A percentile compares a stretch with the other conserved stretches of the same genome.
These are phyloP conservation scores for Catharus ustulatus DNA, from an alignment of 2,797 vertebrate genomes.

Conservation along the genomic window DNA sequence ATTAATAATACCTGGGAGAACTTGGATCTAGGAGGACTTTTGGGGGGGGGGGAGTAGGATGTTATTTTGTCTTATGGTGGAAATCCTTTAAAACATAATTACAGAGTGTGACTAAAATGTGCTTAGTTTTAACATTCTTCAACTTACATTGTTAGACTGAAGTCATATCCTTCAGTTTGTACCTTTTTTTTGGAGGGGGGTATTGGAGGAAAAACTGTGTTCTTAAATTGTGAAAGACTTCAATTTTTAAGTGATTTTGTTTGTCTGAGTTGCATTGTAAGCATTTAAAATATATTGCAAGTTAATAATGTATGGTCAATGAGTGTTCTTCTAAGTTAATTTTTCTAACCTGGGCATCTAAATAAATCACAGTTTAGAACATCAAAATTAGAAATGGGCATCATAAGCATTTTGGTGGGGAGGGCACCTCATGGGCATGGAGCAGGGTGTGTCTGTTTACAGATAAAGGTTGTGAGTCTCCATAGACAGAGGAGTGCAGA, in stretches of 20 bases:
- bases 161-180: background rate
- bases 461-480: background rate
- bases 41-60: background rate
- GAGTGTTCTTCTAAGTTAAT: background rate
- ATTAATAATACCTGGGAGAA: background rate
- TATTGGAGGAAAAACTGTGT: background rate
- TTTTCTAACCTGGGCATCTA: background rate
- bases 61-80: background rate
- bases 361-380: background rate
- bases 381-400: background rate
- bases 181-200: background rate
- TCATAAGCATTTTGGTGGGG: background rate
- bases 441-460: background rate
- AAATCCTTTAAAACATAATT: background rate
- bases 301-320: background rate
- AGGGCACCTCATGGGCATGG: background rate
- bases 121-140: background rate
- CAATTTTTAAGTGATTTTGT: background rate
- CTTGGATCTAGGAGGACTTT: background rate
- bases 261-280: background rate
- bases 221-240: background rate
- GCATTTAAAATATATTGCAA: background rate
- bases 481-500: background rate
- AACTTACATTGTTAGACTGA: background rate
- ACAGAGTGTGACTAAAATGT: background rate